phyloP scores from a whole-genome alignment of 2,797 vertebrate species.

The Moxostoma hubbsi region DNA sequence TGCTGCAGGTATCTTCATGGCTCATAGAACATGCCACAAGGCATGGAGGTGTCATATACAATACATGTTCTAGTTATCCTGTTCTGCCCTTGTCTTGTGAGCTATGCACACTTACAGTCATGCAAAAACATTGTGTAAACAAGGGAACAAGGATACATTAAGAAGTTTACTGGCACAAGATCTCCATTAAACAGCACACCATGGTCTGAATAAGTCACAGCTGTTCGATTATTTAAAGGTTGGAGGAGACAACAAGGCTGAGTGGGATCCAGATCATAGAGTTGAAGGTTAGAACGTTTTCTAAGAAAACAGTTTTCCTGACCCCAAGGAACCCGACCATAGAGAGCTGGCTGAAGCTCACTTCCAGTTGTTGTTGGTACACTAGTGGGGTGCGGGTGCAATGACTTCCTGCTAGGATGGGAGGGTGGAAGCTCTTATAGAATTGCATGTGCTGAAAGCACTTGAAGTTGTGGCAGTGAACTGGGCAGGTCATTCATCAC shows the following conservation, averaged over 20 bases:
- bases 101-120: neutral
- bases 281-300: neutral
- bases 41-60: slow-evolving; percentile 17
- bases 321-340: slow-evolving; percentile 9
- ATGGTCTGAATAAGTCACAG: neutral
- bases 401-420: slow-evolving; percentile 6
- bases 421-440: slow-evolving; percentile 8
- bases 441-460: slow-evolving; percentile 17
- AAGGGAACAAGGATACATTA: neutral
- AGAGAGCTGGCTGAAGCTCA: slow-evolving; percentile 17
- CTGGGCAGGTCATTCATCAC: slow-evolving; percentile 33
- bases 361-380: slow-evolving; percentile 13
- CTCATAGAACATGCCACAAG: slow-evolving; percentile 28
- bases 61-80: slow-evolving; percentile 23
- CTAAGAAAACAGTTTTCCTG: slow-evolving; percentile 2
- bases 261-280: neutral
- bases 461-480: slow-evolving; percentile 27
- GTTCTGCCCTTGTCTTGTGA: slow-evolving; percentile 31
- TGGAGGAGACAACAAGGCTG: neutral
- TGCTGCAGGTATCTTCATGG: slow-evolving; percentile 37
- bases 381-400: slow-evolving; percentile 9
- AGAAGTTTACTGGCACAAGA: neutral
- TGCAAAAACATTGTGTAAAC: slow-evolving; percentile 10
- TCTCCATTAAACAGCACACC: neutral
- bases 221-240: slow-evolving; percentile 14